Evolutionary conservation across 2,797 vertebrate genomes (phyloP).

Genomic region (Allobates femoralis): DNA sequence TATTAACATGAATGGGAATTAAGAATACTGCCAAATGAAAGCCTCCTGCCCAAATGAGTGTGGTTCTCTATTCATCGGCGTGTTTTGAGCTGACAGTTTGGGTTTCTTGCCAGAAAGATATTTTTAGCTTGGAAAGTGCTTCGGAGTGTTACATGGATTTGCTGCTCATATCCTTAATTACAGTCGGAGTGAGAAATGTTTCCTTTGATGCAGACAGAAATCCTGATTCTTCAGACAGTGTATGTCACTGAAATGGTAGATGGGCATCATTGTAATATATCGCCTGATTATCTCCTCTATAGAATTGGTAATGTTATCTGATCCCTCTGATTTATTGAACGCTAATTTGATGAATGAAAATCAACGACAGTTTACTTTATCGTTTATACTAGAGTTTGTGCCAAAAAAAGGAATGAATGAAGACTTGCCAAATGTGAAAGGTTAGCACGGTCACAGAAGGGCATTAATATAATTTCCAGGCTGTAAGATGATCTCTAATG

Average conservation of each 20-base stretch:
- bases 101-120: slow-evolving; percentile 14
- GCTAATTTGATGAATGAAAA: no score
- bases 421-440: no score
- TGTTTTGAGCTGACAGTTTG: neutral
- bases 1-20: neutral
- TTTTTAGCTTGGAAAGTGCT: slow-evolving; percentile 2
- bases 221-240: neutral
- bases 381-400: no score
- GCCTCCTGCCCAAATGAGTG: neutral
- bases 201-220: neutral
- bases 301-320: no score
- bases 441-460: no score
- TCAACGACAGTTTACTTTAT: no score
- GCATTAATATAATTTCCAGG: no score
- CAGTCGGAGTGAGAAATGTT: neutral
- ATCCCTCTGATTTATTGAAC: no score
- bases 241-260: neutral
- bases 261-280: no score
- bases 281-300: no score
- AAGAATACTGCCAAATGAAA: neutral
- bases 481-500: no score
- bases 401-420: no score
- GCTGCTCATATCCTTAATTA: neutral
- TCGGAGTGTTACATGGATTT: slow-evolving; percentile 16
- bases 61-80: neutral